Percentiles rank a stretch among this genome's conserved stretches.
phyloP scores from a whole-genome alignment of 2,113 vertebrate species.

The Axis porcinus region DNA sequence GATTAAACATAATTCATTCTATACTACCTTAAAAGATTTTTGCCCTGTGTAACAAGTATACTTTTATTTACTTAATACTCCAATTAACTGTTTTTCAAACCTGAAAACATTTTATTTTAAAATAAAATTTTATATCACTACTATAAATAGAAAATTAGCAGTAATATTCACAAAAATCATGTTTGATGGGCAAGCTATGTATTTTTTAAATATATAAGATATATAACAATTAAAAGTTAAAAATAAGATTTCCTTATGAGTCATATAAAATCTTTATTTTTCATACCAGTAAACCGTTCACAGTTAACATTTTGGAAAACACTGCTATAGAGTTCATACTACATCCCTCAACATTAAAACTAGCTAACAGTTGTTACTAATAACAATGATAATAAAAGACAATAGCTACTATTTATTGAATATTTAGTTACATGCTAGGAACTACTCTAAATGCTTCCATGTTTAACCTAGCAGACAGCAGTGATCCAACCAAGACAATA shows the following conservation, averaged over 20 bases:
- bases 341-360: background rate
- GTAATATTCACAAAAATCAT: background rate
- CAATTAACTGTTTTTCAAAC: conserved; percentile 1
- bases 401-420: background rate
- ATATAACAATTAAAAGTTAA: background rate
- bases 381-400: background rate
- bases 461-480: background rate
- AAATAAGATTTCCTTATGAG: background rate
- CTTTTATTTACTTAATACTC: conserved; percentile 2
- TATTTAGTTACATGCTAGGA: background rate
- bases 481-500: background rate
- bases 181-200: background rate
- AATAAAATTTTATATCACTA: background rate
- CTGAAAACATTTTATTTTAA: conserved; percentile 11
- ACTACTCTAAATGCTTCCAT: background rate
- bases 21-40: conserved; percentile 2
- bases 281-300: background rate
- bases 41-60: background rate
- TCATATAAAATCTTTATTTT: background rate
- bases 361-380: background rate
- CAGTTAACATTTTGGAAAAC: background rate
- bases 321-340: background rate
- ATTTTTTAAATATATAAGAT: background rate
- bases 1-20: background rate
- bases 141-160: background rate